A percentile compares a stretch with the other conserved stretches of the same genome.
phyloP scores from a whole-genome alignment of 1,140 invertebrate species.

The Leptopilina boulardi region DNA sequence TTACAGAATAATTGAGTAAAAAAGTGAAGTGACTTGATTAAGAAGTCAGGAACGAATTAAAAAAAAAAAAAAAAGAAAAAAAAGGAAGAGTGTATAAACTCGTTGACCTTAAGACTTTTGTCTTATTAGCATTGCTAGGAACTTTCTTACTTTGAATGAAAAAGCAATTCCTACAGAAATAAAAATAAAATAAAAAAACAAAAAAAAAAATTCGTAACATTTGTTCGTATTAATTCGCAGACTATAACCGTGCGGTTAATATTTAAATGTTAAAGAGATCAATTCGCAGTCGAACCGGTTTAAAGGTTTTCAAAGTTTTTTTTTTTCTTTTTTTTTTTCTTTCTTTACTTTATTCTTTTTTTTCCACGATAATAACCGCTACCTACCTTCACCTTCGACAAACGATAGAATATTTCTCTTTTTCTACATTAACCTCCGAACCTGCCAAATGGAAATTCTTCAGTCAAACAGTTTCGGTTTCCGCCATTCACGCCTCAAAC shows the following conservation, averaged over 20 bases:
- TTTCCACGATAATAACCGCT: conserved; percentile 22
- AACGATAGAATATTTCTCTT: conserved; percentile 29
- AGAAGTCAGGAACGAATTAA: neutral
- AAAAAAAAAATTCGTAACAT: neutral
- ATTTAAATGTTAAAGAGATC: conserved; percentile 21
- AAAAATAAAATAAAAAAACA: neutral
- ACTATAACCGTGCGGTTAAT: neutral
- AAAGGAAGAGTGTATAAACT: neutral
- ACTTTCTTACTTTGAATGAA: conserved; percentile 23
- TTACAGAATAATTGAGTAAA: neutral
- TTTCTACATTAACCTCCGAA: conserved; percentile 24
- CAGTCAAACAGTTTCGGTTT: neutral
- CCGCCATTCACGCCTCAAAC: neutral
- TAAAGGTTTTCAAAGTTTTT: neutral
- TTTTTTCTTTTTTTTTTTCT: no score
- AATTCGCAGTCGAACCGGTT: conserved; percentile 11
- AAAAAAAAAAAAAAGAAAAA: no score
- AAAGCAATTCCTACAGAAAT: conserved; percentile 10
- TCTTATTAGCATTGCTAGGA: neutral
- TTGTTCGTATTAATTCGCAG: conserved; percentile 26
- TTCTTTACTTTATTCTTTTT: no score
- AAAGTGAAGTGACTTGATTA: conserved; percentile 12
- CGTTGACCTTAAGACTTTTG: conserved; percentile 21
- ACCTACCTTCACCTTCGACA: conserved; percentile 2
- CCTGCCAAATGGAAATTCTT: conserved; percentile 28